phyloP scores from a whole-genome alignment of 2,797 vertebrate species.

The Crenuchus spilurus region DNA sequence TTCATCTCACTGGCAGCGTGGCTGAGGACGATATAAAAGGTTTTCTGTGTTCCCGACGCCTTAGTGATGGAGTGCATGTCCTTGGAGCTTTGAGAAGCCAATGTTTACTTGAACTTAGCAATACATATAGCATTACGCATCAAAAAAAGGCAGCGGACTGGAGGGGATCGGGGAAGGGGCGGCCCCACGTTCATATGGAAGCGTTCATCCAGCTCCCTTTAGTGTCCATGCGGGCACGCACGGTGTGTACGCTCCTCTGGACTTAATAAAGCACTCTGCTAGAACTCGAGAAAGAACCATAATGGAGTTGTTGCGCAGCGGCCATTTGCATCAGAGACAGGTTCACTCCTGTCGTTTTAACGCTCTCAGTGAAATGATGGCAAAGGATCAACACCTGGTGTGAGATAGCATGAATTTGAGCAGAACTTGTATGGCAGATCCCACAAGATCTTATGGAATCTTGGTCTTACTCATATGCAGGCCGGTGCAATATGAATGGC shows the following conservation, averaged over 20 bases:
- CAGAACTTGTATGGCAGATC: conserved; percentile 68
- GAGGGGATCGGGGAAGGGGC: not conserved
- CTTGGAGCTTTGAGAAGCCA: conserved; percentile 47
- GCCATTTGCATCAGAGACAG: conserved; percentile 71
- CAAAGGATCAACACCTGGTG: conserved; percentile 73
- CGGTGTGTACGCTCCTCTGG: conserved; percentile 59
- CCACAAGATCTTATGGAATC: conserved; percentile 66
- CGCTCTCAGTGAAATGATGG: conserved; percentile 65
- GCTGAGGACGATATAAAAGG: conserved; percentile 56
- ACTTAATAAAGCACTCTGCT: conserved; percentile 69
- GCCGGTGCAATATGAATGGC: not conserved
- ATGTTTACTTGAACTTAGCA: conserved; percentile 49
- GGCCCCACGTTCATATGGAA: not conserved
- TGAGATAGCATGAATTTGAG: conserved; percentile 69
- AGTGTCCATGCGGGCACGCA: not conserved
- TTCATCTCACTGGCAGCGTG: conserved; percentile 58
- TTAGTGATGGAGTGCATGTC: conserved; percentile 50
- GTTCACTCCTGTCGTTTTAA: conserved; percentile 47
- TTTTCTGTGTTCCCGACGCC: conserved; percentile 56
- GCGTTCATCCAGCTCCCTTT: conserved; percentile 1
- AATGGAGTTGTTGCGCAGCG: conserved; percentile 69
- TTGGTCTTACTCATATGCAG: not conserved
- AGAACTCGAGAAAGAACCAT: conserved; percentile 64
- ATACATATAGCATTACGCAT: conserved; percentile 30
- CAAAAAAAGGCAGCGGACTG: conserved; percentile 19